Evolutionary conservation across 2,888 invertebrate species (phyloP).

Genomic region (Acheta domesticus): DNA sequence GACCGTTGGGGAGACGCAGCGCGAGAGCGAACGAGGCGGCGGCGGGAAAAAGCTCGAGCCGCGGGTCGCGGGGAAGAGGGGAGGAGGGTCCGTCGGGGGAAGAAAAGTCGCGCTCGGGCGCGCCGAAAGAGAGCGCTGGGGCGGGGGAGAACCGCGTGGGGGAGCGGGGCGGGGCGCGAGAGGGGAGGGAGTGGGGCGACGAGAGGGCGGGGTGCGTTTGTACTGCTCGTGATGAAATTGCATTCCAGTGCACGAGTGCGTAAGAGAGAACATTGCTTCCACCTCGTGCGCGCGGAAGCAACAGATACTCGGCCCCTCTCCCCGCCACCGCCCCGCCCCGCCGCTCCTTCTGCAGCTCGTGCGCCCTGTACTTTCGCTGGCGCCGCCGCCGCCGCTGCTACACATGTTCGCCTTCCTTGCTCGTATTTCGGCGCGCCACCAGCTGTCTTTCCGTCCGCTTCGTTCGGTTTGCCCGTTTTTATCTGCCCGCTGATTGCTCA

Average conservation of each 20-base stretch:
- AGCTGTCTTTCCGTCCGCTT: too few relatives aligned
- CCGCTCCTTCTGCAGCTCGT: not conserved
- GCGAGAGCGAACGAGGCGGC: too few relatives aligned
- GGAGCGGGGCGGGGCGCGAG: not conserved
- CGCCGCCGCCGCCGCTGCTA: too few relatives aligned
- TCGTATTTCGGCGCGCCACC: too few relatives aligned
- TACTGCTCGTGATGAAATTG: constrained; percentile 34
- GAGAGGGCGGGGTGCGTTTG: constrained; percentile 24
- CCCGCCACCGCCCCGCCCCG: too few relatives aligned
- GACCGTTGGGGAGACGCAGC: too few relatives aligned
- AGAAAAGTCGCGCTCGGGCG: not conserved
- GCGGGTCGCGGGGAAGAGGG: too few relatives aligned
- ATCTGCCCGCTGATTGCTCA: too few relatives aligned
- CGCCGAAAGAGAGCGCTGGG: constrained; percentile 18
- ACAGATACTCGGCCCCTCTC: constrained; percentile 31
- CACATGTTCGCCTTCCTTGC: too few relatives aligned
- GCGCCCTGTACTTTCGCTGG: not conserved
- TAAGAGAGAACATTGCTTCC: constrained; percentile 30
- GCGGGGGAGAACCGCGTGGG: constrained; percentile 3
- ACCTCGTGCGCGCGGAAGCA: constrained; percentile 33
- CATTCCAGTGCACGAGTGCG: constrained; percentile 36
- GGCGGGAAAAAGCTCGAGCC: too few relatives aligned
- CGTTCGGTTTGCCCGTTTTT: too few relatives aligned
- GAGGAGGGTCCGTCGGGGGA: too few relatives aligned
- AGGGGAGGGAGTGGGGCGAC: not conserved